Evolutionary conservation across 2,113 vertebrate species (phyloP).

Genomic region (Falco punctatus): DNA sequence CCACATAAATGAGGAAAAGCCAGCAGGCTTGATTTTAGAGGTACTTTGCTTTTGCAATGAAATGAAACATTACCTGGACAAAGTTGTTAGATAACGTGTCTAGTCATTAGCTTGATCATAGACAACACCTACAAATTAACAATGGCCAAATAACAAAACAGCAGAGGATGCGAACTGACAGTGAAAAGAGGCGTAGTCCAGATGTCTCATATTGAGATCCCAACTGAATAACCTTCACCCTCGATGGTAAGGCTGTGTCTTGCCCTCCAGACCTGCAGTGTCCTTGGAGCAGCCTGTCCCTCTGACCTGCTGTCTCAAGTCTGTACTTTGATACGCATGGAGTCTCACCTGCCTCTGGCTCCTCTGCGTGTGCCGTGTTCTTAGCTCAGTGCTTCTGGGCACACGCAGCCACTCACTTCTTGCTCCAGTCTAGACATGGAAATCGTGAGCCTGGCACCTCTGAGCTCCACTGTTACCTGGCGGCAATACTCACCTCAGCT

Average conservation of each 20-base stretch:
- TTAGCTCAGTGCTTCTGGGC: neutral
- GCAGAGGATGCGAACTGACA: neutral
- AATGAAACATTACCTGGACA: neutral
- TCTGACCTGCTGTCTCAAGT: neutral
- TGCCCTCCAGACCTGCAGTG: neutral
- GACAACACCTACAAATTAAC: neutral
- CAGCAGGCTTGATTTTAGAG: slow-evolving; percentile 21
- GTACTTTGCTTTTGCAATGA: slow-evolving; percentile 23
- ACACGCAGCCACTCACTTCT: neutral
- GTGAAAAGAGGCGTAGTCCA: neutral
- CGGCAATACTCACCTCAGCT: neutral
- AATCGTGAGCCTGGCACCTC: neutral
- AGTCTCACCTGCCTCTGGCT: neutral
- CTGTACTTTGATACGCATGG: fast-evolving
- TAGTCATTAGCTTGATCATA: neutral
- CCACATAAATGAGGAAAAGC: slow-evolving; percentile 46
- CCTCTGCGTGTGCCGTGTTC: neutral
- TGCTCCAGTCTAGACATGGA: neutral
- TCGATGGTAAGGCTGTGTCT: neutral
- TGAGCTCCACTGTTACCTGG: neutral
- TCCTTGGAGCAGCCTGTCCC: neutral
- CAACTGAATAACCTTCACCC: neutral
- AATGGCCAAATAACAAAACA: neutral
- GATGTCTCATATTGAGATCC: neutral
- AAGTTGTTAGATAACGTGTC: neutral